Evolutionary conservation across 2,888 invertebrate genomes (phyloP).

Genomic region (Clivina fossor): DNA sequence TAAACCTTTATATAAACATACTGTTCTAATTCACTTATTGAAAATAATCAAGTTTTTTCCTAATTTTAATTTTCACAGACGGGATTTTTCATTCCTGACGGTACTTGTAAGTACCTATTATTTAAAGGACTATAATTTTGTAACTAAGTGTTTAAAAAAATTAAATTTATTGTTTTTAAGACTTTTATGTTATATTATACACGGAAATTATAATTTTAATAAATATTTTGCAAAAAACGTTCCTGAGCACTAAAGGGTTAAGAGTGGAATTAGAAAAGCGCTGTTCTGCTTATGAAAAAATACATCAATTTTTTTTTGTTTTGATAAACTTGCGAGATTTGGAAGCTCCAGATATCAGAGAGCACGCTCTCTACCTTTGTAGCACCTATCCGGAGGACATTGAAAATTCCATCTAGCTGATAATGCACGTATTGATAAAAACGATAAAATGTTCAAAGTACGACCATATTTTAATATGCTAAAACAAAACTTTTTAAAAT

Average conservation of each 20-base stretch:
- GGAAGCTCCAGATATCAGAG: too few relatives aligned
- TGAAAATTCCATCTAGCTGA: slow-evolving; percentile 12
- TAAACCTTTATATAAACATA: slow-evolving; percentile 16
- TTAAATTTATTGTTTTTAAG: slow-evolving; percentile 19
- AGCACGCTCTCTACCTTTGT: too few relatives aligned
- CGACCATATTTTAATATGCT: slow-evolving; percentile 18
- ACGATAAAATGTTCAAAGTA: slow-evolving; percentile 12
- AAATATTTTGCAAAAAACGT: slow-evolving; percentile 9
- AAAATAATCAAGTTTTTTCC: slow-evolving; percentile 15
- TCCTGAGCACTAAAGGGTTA: slow-evolving; percentile 13
- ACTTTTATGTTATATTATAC: slow-evolving; percentile 12
- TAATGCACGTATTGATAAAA: slow-evolving; percentile 9
- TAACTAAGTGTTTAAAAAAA: slow-evolving; percentile 14
- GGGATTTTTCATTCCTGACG: slow-evolving; percentile 25
- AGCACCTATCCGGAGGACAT: too few relatives aligned
- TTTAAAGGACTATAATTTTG: slow-evolving; percentile 22
- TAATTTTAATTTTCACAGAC: slow-evolving; percentile 22
- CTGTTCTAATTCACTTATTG: slow-evolving; percentile 11
- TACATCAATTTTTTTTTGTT: too few relatives aligned
- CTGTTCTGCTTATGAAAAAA: too few relatives aligned
- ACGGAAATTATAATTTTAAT: slow-evolving; percentile 9
- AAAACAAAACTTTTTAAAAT: slow-evolving; percentile 13
- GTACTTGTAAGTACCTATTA: slow-evolving; percentile 21
- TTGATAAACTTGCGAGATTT: too few relatives aligned
- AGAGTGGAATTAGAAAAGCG: too few relatives aligned